phyloP scores from a whole-genome alignment of 1,140 invertebrate species.

The Drosophila pruinosa region DNA sequence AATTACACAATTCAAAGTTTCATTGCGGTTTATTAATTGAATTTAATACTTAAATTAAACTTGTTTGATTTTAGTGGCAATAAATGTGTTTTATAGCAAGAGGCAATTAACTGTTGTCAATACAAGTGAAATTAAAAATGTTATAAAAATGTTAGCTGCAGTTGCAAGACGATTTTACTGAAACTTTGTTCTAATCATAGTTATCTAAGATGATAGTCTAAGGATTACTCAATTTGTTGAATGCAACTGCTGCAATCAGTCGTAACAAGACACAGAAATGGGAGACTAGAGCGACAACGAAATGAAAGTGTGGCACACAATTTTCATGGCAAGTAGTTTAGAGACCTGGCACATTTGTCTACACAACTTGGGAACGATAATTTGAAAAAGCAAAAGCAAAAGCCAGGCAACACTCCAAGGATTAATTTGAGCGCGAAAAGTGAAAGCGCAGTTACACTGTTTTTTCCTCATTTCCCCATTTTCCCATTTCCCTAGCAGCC shows the following conservation, averaged over 20 bases:
- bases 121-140: not conserved
- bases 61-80: not conserved
- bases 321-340: conserved; percentile 46
- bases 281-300: not conserved
- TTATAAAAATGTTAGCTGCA: no score
- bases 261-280: not conserved
- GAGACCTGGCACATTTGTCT: conserved; percentile 52
- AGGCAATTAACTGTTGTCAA: not conserved
- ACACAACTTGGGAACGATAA: conserved; percentile 68
- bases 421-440: conserved; percentile 69
- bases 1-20: not conserved
- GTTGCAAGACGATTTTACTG: no score
- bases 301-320: conserved; percentile 4
- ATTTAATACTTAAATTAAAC: conserved; percentile 1
- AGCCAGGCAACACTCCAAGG: conserved; percentile 47
- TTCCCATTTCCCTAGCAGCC: conserved; percentile 21
- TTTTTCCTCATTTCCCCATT: conserved; percentile 35
- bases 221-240: not conserved
- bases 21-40: not conserved
- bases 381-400: conserved; percentile 44
- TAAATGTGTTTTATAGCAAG: not conserved
- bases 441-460: conserved; percentile 51
- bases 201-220: not conserved
- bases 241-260: not conserved
- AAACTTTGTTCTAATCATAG: no score